Conservation (phyloP, 2,888 invertebrate species). For the Tipula unca region DNA sequence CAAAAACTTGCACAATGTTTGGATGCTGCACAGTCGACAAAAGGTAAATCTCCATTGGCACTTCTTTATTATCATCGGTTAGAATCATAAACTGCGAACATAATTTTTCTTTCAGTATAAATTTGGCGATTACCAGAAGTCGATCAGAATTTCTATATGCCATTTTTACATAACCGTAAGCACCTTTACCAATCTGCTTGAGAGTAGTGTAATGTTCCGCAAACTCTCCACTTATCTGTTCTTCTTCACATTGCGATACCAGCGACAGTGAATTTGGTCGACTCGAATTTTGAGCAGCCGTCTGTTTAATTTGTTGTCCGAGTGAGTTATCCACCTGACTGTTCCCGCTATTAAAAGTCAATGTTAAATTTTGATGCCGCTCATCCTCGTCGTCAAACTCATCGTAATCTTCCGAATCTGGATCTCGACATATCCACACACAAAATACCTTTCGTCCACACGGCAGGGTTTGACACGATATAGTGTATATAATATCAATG, state of each 20-base stretch:
- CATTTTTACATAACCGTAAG: conserved; percentile 64
- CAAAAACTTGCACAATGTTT: conserved; percentile 58
- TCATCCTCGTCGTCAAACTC: conserved; percentile 27
- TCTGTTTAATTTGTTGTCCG: conserved; percentile 32
- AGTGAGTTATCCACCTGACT: conserved; percentile 39
- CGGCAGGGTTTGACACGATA: conserved; percentile 45
- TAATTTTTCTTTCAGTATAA: conserved; percentile 54
- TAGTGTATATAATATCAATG: conserved; percentile 42
- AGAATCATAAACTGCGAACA: conserved; percentile 39
- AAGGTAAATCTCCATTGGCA: conserved; percentile 60
- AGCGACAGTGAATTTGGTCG: conserved; percentile 50
- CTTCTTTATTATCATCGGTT: conserved; percentile 46
- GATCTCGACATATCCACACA: conserved; percentile 52
- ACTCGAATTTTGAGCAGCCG: conserved; percentile 35
- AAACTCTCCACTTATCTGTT: conserved; percentile 49
- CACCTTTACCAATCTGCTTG: conserved; percentile 56
- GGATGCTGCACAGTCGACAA: conserved; percentile 55
- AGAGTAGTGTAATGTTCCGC: conserved; percentile 51
- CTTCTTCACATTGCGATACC: conserved; percentile 47
- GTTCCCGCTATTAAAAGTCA: conserved; percentile 41
- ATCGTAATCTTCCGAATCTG: conserved; percentile 33
- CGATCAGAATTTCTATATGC: conserved; percentile 53
- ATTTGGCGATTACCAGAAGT: conserved; percentile 59
- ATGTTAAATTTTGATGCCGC: conserved; percentile 36
- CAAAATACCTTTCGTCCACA: conserved; percentile 49